These are phyloP conservation scores for Hemiscyllium ocellatum DNA, from an alignment of 2,113 vertebrate genomes.

Conservation along the genomic window DNA sequence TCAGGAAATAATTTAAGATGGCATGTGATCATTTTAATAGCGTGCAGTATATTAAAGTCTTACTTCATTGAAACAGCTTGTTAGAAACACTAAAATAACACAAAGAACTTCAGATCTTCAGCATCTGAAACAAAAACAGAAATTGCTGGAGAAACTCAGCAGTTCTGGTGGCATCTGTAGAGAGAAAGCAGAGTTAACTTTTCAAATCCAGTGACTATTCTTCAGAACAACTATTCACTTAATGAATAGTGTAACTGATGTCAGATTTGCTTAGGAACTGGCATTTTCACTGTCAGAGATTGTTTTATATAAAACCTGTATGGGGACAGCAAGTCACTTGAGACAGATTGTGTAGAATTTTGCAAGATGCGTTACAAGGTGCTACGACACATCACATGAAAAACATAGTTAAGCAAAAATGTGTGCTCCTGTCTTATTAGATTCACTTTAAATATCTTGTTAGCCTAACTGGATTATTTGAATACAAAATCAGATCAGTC, in stretches of 20 bases:
- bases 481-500: neutral
- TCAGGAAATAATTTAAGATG: neutral
- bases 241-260: neutral
- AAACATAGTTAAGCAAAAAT: neutral
- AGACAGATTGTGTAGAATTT: neutral
- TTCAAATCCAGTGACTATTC: too few relatives aligned
- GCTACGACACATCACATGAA: neutral
- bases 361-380: neutral
- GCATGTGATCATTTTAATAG: neutral
- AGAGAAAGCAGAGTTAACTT: too few relatives aligned
- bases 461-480: neutral
- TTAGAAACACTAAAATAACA: neutral
- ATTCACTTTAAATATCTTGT: neutral
- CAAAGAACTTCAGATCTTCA: too few relatives aligned
- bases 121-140: too few relatives aligned
- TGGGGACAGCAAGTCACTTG: neutral
- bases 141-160: too few relatives aligned
- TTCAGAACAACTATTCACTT: neutral
- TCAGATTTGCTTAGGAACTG: neutral
- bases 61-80: neutral
- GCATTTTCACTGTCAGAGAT: neutral
- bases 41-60: neutral
- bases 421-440: neutral
- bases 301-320: neutral
- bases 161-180: too few relatives aligned